Conservation (phyloP, 2,888 invertebrate genomes). For the Neria commutata region DNA sequence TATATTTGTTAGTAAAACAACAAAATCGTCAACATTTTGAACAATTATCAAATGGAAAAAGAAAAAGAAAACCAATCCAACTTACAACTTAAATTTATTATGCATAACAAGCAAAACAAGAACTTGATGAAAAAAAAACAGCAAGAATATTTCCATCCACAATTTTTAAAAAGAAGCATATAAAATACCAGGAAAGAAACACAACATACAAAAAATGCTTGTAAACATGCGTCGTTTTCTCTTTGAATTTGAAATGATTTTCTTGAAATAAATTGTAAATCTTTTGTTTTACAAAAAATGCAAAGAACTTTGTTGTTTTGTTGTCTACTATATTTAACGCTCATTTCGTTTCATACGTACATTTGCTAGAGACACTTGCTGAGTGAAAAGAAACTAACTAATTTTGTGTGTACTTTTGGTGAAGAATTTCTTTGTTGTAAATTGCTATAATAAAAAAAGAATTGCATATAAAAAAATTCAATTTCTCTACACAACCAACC, state of each 20-base stretch:
- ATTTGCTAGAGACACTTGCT: too few species aligned
- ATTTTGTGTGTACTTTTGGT: too few species aligned
- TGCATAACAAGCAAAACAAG: background rate
- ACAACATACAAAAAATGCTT: background rate
- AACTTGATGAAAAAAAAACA: background rate
- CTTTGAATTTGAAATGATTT: background rate
- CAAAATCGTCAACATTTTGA: background rate
- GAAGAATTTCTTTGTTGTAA: too few species aligned
- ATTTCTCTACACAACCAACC: too few species aligned
- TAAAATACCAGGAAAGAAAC: background rate
- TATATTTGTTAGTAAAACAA: constrained; percentile 3
- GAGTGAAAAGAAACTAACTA: too few species aligned
- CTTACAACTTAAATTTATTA: background rate
- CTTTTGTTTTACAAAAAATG: background rate
- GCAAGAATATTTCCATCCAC: constrained; percentile 4
- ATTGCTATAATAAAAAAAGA: too few species aligned
- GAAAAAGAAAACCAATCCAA: background rate
- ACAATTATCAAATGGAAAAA: background rate
- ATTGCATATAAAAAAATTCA: too few species aligned
- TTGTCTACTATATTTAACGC: background rate
- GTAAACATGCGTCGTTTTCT: background rate
- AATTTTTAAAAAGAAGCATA: background rate
- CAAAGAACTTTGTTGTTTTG: background rate
- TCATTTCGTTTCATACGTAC: too few species aligned
- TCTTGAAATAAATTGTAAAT: background rate